Conservation (phyloP, 2,113 vertebrate species). For the Potamarius usumacintae region DNA sequence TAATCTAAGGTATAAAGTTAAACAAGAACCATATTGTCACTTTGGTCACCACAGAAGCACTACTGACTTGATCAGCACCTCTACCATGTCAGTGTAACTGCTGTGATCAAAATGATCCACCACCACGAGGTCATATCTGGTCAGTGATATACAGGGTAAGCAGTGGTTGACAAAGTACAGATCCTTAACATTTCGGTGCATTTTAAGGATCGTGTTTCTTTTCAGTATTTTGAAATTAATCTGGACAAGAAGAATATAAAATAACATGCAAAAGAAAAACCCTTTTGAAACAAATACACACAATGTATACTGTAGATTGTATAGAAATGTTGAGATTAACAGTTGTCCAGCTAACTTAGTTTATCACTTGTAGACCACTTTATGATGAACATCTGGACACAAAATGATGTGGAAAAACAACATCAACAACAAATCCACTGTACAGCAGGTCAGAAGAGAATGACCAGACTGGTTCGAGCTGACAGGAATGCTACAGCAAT, state of each 20-base stretch:
- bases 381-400: not conserved
- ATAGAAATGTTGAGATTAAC: not conserved
- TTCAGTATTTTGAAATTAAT: not conserved
- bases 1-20: not conserved
- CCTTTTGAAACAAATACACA: not conserved
- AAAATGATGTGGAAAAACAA: not conserved
- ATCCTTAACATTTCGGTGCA: not conserved
- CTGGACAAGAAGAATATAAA: not conserved
- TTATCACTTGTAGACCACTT: not conserved
- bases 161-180: not conserved
- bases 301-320: not conserved
- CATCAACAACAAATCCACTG: not conserved
- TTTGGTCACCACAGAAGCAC: no score
- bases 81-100: no score
- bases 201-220: not conserved
- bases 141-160: no score
- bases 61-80: no score
- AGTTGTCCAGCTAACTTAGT: not conserved
- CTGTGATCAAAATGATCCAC: no score
- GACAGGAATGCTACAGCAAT: not conserved
- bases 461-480: not conserved
- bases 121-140: no score
- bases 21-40: not conserved
- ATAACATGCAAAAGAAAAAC: not conserved
- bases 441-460: not conserved